Evolutionary conservation across 2,797 vertebrate genomes (phyloP), one percentile per base, ranked within the genome.

Genomic region (Girardinus metallicus): DNA sequence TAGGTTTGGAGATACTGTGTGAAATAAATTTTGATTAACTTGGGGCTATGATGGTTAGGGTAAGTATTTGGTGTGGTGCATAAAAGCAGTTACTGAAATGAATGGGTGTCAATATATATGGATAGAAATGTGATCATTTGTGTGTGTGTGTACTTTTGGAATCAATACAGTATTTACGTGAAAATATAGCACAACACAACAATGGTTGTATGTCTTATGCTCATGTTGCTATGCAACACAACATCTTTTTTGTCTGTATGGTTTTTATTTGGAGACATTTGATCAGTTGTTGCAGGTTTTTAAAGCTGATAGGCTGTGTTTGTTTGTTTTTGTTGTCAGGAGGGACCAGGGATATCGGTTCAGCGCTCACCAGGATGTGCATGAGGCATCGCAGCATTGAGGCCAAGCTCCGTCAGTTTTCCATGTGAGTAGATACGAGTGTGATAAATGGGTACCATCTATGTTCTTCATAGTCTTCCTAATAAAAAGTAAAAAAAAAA

Each of bases 341-440:
- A 16, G 95, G 95, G 12, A 95, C 95, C 39, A 93, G 93, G 78
- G 95, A 96, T 87, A 95, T 96, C 31, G 95, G 95, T 0, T 95
- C 95, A 1, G 92, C 95, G 10, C 95, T 96, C 82, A 96, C 95
- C 86, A 94, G 95, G 88, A 95, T 96, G 95, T 96, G 95, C 86
- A 94, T 95, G 95, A 93, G 95, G 72, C 95, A 96, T 77, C 91
- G 95, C 76, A 95, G 95, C 88, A 95, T 96, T n/a, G 95, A 96
- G 88, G 83, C 94, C 82, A 93, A 95, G 64, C 95, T 96, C 31
- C 90, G 94, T 7, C 94, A 95, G 80, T 94, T 96, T 81, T 95
- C 95, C 75, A 88, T 90, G 95, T 96, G 91, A 94, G 94, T 88
- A 31, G 1, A 68, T 79, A 3, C n/a, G n/a, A 73, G 31, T 71